Evolutionary conservation across 2,113 vertebrate species (phyloP), one percentile per base, ranked within the genome.

Genomic region (Gallinago jamesoni): DNA sequence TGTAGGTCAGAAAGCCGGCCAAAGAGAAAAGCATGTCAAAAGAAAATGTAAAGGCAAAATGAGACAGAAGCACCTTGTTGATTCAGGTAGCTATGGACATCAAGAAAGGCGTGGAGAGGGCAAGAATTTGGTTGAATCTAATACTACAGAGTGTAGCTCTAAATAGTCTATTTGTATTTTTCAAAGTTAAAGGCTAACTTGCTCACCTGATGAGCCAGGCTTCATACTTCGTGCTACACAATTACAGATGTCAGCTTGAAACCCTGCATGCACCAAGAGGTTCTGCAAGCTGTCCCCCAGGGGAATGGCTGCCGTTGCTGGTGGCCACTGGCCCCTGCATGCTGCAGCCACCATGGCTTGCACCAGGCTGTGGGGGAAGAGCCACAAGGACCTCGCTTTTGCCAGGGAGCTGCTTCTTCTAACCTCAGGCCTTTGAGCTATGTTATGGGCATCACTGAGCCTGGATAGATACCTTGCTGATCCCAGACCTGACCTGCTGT

Each of bases 331-430:
- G 50, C 14, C 50, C 31, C 13, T n/a, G 18, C 31, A 25, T 0
- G 0, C n/a, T 19, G 43, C 50, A 33, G 37, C 52, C 3, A 0
- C 9, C 0, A 1, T 12, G 14, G 7, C 69, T 31, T 18, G 47
- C 56, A 37, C 20, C 25, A 18, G 50, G 47, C 47, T 41, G 39
- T 0, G 0, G 18, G 27, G 17, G 0, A 47, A 43, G 25, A 70
- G 27, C 62, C 43, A 9, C 1, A 1, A 50, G 31, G 24, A 17
- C 33, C 37, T 56, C 1, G 0, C 39, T 28, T 57, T 64, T 47
- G 18, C 37, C 10, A 68, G 14, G 5, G 23, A 31, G 15, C 12
- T 77, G 64, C 62, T 69, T 33, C 66, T 31, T 35, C 66, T 31
- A 12, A 50, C 55, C 24, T 35, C 22, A 28, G 10, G 31, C 9